Evolutionary conservation across 2,888 invertebrate species (phyloP).

Genomic region (Dendrolimus pini): DNA sequence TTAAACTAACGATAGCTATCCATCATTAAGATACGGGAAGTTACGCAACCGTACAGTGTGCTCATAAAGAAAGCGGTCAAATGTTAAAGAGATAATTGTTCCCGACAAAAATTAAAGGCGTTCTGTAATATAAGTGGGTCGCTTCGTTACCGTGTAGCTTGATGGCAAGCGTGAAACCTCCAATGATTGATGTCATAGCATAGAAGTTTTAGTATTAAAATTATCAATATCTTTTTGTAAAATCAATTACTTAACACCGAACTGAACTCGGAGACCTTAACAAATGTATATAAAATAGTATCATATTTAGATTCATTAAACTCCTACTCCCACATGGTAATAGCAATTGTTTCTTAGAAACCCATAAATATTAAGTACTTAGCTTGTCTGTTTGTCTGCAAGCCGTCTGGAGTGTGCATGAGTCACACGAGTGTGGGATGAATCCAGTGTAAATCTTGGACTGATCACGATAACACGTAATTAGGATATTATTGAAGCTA

Average conservation of each 20-base stretch:
- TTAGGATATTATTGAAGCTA: too few species aligned
- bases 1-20: not conserved
- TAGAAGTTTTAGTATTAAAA: too few species aligned
- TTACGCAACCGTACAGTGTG: slow-evolving; percentile 49
- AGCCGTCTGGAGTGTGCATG: slow-evolving; percentile 46
- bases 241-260: too few species aligned
- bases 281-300: too few species aligned
- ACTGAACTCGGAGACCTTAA: too few species aligned
- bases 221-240: too few species aligned
- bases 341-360: not conserved
- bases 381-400: slow-evolving; percentile 46
- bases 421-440: slow-evolving; percentile 57
- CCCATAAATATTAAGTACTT: slow-evolving; percentile 16
- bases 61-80: slow-evolving; percentile 70
- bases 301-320: not conserved
- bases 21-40: slow-evolving; percentile 32
- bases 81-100: slow-evolving; percentile 74
- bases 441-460: slow-evolving; percentile 12
- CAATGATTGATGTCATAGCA: too few species aligned
- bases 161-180: not conserved
- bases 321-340: slow-evolving; percentile 11
- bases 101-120: slow-evolving; percentile 70
- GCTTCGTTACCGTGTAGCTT: slow-evolving; percentile 26
- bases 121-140: slow-evolving; percentile 57
- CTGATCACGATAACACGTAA: not conserved